These are phyloP conservation scores for Silurus asotus DNA, from an alignment of 2,113 vertebrate species.

Conservation along the genomic window DNA sequence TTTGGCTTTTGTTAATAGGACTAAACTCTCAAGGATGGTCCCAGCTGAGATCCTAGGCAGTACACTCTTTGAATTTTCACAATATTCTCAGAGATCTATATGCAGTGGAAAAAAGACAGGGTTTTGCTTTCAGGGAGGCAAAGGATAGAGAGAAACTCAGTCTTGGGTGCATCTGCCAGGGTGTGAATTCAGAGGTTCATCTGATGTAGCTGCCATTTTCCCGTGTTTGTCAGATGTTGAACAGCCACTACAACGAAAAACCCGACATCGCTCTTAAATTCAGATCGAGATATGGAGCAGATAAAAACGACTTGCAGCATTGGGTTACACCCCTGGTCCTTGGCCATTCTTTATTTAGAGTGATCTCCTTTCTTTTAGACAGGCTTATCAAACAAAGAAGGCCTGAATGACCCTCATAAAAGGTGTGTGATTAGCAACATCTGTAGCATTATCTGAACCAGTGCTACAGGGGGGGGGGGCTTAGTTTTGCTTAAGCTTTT, in stretches of 20 bases:
- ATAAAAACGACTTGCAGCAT: not conserved
- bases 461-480: not conserved
- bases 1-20: conserved; percentile 34
- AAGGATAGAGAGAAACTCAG: too few relatives aligned
- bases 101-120: not conserved
- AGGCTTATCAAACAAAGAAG: not conserved
- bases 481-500: conserved; percentile 10
- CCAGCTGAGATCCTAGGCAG: conserved; percentile 29
- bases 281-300: not conserved
- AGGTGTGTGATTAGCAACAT: conserved; percentile 21
- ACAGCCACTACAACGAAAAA: not conserved
- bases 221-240: not conserved
- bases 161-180: not conserved
- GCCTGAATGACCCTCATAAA: conserved; percentile 11
- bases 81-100: conserved; percentile 2
- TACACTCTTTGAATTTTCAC: not conserved
- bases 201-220: not conserved
- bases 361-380: not conserved
- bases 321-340: not conserved
- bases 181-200: not conserved
- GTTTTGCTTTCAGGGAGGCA: not conserved
- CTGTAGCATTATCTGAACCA: not conserved
- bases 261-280: too few relatives aligned
- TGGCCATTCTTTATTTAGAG: not conserved
- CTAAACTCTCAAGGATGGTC: conserved; percentile 16